phyloP scores from a whole-genome alignment of 2,888 invertebrate species.

The Acrobasis repandana region DNA sequence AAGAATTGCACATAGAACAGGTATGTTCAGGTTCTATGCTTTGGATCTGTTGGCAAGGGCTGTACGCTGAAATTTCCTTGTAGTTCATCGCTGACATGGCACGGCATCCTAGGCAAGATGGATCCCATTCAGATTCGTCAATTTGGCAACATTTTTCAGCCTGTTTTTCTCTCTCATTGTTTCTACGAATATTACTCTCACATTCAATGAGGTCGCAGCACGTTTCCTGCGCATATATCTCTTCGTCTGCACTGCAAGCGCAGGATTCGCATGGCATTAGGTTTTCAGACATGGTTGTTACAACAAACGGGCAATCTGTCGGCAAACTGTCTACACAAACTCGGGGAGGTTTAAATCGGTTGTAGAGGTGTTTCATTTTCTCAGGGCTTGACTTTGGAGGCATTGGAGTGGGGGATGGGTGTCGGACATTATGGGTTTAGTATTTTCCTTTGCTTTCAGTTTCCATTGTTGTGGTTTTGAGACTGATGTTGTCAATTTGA shows the following conservation, averaged over 20 bases:
- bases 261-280: background rate
- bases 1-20: background rate
- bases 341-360: background rate
- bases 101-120: background rate
- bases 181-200: background rate
- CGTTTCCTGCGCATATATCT: background rate
- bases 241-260: background rate
- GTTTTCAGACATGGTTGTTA: background rate
- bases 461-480: conserved; percentile 17
- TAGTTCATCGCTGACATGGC: background rate
- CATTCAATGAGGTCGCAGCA: conserved; percentile 1
- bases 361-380: background rate
- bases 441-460: background rate
- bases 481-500: conserved; percentile 12
- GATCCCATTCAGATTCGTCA: background rate
- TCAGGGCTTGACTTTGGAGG: background rate
- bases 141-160: background rate
- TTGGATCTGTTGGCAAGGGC: background rate
- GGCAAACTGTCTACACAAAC: conserved; percentile 7
- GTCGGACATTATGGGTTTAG: background rate
- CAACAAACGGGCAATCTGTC: background rate
- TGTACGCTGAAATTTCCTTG: background rate
- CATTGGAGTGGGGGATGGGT: background rate
- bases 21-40: background rate
- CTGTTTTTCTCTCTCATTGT: background rate